Percentiles rank a stretch among this genome's conserved stretches.
phyloP scores from a whole-genome alignment of 1,140 invertebrate genomes.

The Drosophila sturtevanti region DNA sequence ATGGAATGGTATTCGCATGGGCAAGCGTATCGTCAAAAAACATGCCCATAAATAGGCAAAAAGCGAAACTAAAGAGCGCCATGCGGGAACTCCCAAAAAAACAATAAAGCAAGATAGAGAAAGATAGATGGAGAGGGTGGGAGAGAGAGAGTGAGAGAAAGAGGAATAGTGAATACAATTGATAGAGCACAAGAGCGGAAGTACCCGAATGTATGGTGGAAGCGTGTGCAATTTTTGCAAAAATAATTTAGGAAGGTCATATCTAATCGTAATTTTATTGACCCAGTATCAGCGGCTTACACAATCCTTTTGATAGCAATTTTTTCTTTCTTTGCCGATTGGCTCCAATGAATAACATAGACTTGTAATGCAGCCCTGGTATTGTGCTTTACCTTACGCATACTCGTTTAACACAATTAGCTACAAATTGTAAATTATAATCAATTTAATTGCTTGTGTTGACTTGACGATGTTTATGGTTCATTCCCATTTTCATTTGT shows the following conservation, averaged over 20 bases:
- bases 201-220: not conserved
- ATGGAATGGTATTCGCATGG: not conserved
- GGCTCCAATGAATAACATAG: not conserved
- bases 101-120: not conserved
- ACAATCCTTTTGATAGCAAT: not conserved
- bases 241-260: constrained; percentile 49
- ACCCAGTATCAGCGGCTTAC: not conserved
- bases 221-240: not conserved
- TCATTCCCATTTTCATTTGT: constrained; percentile 13
- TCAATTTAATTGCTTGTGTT: constrained; percentile 16
- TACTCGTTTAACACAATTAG: constrained; percentile 3
- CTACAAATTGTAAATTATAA: constrained; percentile 20
- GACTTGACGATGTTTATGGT: constrained; percentile 5
- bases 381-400: not conserved
- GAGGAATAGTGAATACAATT: not conserved
- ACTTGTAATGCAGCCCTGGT: not conserved
- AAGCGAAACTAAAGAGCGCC: constrained; percentile 19
- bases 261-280: constrained; percentile 41
- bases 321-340: not conserved
- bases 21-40: constrained; percentile 27
- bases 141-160: not conserved
- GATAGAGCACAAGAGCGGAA: not conserved
- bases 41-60: constrained; percentile 77
- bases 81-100: constrained; percentile 29
- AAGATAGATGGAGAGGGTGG: constrained; percentile 1